Conservation (phyloP, 2,113 vertebrate species). For the Hiodon alosoides region DNA sequence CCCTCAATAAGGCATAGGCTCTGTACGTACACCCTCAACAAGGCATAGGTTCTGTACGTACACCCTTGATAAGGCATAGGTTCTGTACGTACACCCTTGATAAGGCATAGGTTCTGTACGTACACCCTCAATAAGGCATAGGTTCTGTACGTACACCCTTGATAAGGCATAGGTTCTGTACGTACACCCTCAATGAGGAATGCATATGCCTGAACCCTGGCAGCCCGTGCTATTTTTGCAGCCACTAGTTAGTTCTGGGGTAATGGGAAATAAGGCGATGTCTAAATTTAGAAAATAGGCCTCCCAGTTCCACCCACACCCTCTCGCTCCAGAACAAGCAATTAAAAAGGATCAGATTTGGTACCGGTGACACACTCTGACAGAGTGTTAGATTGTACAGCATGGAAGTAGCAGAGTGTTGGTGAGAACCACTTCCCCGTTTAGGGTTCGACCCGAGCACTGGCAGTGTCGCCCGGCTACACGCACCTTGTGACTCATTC, state of each 20-base stretch:
- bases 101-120: no score
- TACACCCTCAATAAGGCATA: no score
- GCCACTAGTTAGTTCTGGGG: constrained; percentile 1
- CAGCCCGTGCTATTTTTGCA: constrained; percentile 13
- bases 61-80: no score
- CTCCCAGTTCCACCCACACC: constrained; percentile 15
- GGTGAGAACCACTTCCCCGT: not conserved
- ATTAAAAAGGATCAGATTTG: constrained; percentile 20
- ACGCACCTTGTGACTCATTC: not conserved
- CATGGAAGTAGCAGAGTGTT: not conserved
- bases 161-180: not conserved
- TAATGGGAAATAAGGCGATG: constrained; percentile 4
- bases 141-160: no score
- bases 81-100: no score
- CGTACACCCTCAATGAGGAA: not conserved
- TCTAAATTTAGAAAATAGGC: constrained; percentile 14
- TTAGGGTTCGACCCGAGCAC: not conserved
- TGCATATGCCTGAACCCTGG: not conserved
- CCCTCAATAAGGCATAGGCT: no score
- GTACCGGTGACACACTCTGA: constrained; percentile 8
- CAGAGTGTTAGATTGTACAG: constrained; percentile 14
- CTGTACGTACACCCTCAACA: no score
- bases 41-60: no score
- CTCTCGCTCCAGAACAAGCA: constrained; percentile 20
- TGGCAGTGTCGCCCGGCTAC: not conserved